Percentiles rank a stretch among this genome's conserved stretches.
Conservation (phyloP, 2,113 vertebrate genomes). For the Dipodomys spectabilis region DNA sequence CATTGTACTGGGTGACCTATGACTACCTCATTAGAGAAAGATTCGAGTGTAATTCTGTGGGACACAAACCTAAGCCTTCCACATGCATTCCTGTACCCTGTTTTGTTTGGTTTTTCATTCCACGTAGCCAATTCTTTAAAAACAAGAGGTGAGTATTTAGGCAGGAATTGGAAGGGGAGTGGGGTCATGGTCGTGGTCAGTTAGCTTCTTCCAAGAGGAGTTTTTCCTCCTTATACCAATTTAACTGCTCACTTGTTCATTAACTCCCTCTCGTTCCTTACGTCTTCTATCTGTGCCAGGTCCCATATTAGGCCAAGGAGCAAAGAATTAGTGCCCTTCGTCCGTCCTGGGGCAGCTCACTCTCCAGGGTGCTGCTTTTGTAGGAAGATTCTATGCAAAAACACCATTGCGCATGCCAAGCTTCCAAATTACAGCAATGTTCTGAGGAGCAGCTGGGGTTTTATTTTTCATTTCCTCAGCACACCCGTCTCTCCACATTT, state of each 20-base stretch:
- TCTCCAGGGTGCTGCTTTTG: slow-evolving; percentile 15
- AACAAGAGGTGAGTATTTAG: background rate
- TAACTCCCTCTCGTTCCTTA: background rate
- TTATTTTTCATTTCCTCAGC: slow-evolving; percentile 81
- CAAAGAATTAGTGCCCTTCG: background rate
- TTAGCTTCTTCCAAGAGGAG: background rate
- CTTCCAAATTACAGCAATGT: slow-evolving; percentile 44
- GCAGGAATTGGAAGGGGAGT: background rate
- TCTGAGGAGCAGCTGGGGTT: slow-evolving; percentile 72
- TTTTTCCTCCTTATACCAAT: background rate
- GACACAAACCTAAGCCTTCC: background rate
- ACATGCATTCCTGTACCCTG: background rate
- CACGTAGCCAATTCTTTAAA: background rate
- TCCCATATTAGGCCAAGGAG: background rate
- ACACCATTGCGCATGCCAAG: background rate
- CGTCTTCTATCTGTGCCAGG: background rate
- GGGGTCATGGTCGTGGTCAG: background rate
- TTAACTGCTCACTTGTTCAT: background rate
- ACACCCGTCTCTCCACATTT: slow-evolving; percentile 76
- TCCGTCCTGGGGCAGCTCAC: background rate
- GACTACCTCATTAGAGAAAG: background rate
- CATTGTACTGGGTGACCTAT: background rate
- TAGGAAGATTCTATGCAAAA: background rate
- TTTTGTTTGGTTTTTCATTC: background rate
- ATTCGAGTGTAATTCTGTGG: background rate